These are phyloP conservation scores for Calephelis perditalis DNA, from an alignment of 2,888 invertebrate species.

Conservation along the genomic window DNA sequence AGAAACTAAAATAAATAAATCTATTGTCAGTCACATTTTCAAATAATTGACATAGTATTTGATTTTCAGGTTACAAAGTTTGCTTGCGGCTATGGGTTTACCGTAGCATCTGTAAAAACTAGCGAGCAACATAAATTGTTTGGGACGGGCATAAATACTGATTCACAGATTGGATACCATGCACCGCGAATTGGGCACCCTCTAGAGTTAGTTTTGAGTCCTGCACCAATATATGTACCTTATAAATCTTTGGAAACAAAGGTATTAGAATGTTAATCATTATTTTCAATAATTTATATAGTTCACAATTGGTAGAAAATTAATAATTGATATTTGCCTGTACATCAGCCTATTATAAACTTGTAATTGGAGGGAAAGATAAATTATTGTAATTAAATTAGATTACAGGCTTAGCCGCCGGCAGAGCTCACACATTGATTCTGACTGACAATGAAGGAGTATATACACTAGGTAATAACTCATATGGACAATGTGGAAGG, in stretches of 20 bases:
- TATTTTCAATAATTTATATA: background rate
- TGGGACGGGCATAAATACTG: conserved; percentile 94
- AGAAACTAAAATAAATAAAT: too few relatives aligned
- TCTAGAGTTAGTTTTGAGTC: conserved; percentile 82
- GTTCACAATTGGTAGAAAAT: too few relatives aligned
- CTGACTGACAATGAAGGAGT: conserved; percentile 88
- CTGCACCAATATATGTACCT: conserved; percentile 84
- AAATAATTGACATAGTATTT: background rate
- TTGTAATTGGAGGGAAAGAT: background rate
- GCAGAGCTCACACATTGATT: conserved; percentile 91
- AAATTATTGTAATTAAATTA: conserved; percentile 26
- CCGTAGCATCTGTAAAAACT: conserved; percentile 84
- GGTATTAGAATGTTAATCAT: conserved; percentile 35
- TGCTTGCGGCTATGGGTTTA: conserved; percentile 94
- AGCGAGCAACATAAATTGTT: conserved; percentile 83
- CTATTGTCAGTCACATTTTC: too few relatives aligned
- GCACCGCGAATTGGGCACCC: conserved; percentile 80
- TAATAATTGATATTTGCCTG: too few relatives aligned
- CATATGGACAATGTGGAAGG: conserved; percentile 96
- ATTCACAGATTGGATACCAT: conserved; percentile 92
- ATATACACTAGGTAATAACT: conserved; percentile 93
- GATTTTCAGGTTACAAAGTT: conserved; percentile 78
- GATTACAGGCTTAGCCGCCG: conserved; percentile 82
- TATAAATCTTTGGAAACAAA: conserved; percentile 77
- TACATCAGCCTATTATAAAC: too few relatives aligned